Evolutionary conservation across 2,113 vertebrate genomes (phyloP), one percentile per base, ranked within the genome.

Genomic region (Sminthopsis crassicaudata): DNA sequence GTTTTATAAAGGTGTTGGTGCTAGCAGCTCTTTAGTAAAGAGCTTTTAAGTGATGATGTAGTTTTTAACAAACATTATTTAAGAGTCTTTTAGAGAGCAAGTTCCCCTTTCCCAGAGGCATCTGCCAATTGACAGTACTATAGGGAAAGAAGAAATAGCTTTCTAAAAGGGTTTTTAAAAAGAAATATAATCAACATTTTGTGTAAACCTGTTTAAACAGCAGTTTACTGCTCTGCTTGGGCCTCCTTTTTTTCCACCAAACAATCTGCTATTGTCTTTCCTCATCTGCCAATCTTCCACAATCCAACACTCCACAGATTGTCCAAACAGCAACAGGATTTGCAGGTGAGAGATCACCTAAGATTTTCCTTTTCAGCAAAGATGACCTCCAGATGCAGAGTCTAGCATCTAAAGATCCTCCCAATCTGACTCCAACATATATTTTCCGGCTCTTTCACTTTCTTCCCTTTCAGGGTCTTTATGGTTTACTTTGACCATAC

Each of bases 61-160:
- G 92, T 95, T 96, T 96, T 96, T 94, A 96, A 96, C 92, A 48
- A 96, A 57, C 0, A 0, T 90, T 96, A 96, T 94, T 97, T 96
- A 96, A 97, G 94, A 97, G 93, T 36, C 51, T 97, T 98, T 95
- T 92, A 90, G 48, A 97, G 53, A 96, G 67, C 67, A 94, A 92
- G 95, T 90, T 55, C 94, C 12, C 26, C 46, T 91, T 53, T 94
- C 57, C 76, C 51, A 93, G 91, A 95, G 95, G 67, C 93, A 96
- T 96, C 94, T 97, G 95, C 91, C 94, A 97, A 92, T 94, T 89
- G 91, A 94, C 42, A 9, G 25, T 76, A 91, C 23, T 91, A 52
- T 6, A 46, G 89, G 93, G 46, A 97, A 97, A 97, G 94, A 92
- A 53, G 84, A 89, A 97, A 98, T 57, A 52, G 89, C 42, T 96